Percentiles rank a stretch among this genome's conserved stretches.
Evolutionary conservation across 2,888 invertebrate genomes (phyloP).

Genomic region (Tetrapedia diversipes): DNA sequence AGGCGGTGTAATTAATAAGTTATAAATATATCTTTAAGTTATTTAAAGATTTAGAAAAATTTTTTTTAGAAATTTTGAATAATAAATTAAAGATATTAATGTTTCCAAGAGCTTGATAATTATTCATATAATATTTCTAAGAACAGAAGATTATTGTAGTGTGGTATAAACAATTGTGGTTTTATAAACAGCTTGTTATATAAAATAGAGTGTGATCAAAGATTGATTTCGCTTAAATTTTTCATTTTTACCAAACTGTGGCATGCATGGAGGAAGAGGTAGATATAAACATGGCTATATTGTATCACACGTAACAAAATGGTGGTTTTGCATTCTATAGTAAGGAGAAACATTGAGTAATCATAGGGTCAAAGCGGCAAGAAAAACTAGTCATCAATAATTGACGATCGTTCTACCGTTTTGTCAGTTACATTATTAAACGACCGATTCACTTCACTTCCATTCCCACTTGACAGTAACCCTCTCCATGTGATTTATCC

Average conservation of each 20-base stretch:
- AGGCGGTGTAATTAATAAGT: no score
- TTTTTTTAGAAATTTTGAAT: no score
- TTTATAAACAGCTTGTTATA: no score
- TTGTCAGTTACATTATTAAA: slow-evolving; percentile 63
- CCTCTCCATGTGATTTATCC: slow-evolving; percentile 66
- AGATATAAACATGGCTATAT: not conserved
- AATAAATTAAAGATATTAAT: no score
- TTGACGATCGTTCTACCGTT: slow-evolving; percentile 48
- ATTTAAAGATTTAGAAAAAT: no score
- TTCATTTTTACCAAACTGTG: not conserved
- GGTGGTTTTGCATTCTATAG: not conserved
- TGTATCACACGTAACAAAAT: not conserved
- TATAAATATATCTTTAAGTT: no score
- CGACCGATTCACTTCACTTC: slow-evolving; percentile 64
- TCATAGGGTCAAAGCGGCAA: not conserved
- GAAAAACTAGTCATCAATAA: slow-evolving; percentile 38
- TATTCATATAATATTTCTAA: no score
- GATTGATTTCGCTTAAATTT: no score
- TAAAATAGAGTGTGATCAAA: no score
- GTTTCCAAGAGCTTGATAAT: no score
- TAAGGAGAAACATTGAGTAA: not conserved
- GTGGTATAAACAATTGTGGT: no score
- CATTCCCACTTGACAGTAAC: slow-evolving; percentile 67
- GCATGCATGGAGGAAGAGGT: not conserved
- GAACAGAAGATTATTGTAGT: no score